These are phyloP conservation scores for Montifringilla adamsi DNA, from an alignment of 2,113 vertebrate genomes.

Conservation along the genomic window DNA sequence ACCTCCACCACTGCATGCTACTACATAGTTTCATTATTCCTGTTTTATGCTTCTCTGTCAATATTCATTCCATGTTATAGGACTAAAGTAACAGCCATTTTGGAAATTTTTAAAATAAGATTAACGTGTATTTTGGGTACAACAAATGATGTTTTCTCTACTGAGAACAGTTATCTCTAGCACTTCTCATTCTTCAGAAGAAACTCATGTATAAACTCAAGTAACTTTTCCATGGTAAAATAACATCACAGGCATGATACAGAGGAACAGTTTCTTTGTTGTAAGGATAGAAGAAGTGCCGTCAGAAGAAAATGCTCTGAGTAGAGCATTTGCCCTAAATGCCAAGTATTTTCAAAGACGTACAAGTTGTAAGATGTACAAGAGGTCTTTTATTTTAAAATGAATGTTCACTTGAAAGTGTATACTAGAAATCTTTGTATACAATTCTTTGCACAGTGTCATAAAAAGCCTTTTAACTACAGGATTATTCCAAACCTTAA, in stretches of 20 bases:
- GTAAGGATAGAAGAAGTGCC: neutral
- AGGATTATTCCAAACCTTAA: neutral
- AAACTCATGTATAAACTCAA: neutral
- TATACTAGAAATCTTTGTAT: neutral
- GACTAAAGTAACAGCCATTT: neutral
- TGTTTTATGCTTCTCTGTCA: neutral
- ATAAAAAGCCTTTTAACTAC: neutral
- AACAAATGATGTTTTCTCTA: neutral
- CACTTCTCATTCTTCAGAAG: neutral
- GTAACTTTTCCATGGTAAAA: neutral
- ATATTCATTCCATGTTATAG: neutral
- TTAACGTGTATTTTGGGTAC: neutral
- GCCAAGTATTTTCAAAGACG: neutral
- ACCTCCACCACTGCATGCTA: neutral
- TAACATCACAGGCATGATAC: neutral
- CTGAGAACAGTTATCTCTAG: neutral
- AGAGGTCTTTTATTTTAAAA: neutral
- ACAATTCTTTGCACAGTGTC: neutral
- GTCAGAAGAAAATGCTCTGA: accelerated
- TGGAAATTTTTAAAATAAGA: neutral
- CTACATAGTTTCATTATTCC: neutral
- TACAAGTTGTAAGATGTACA: neutral
- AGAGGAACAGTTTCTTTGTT: neutral
- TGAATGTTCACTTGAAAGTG: neutral
- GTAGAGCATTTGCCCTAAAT: neutral